Evolutionary conservation across 2,888 invertebrate species (phyloP).

Genomic region (Atherix ibis): DNA sequence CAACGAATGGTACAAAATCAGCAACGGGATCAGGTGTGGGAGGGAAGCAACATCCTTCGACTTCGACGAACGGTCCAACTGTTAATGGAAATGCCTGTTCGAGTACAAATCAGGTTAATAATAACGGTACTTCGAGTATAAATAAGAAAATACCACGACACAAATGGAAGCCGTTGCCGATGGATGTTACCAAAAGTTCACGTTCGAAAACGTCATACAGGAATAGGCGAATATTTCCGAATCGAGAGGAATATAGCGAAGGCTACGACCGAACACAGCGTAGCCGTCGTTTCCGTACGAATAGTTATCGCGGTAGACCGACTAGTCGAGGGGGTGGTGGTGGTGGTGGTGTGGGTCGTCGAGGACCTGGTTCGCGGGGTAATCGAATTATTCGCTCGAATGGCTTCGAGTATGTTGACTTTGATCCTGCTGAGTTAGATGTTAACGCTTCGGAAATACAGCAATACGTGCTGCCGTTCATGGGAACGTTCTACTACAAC

Average conservation of each 20-base stretch:
- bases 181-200: constrained; percentile 56
- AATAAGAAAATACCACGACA: constrained; percentile 38
- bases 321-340: constrained; percentile 32
- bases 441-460: constrained; percentile 12
- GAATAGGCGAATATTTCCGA: constrained; percentile 21
- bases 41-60: not conserved
- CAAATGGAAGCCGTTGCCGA: constrained; percentile 85
- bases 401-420: constrained; percentile 4
- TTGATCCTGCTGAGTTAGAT: constrained; percentile 32
- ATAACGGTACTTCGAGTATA: constrained; percentile 15
- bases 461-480: constrained; percentile 21
- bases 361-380: not conserved
- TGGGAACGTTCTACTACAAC: constrained; percentile 33
- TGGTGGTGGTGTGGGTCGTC: constrained; percentile 29
- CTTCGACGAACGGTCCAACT: not conserved
- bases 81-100: constrained; percentile 3
- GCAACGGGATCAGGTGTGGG: constrained; percentile 1
- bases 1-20: constrained; percentile 1
- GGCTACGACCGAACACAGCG: constrained; percentile 18
- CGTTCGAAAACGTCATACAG: constrained; percentile 44
- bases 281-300: constrained; percentile 27
- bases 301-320: constrained; percentile 26
- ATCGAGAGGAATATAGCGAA: constrained; percentile 25
- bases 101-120: constrained; percentile 5
- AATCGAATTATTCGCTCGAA: constrained; percentile 3